Evolutionary conservation across 23 tunicate species (phyloP), one percentile per base, ranked within the genome.

Genomic region (Trididemnum clinides): DNA sequence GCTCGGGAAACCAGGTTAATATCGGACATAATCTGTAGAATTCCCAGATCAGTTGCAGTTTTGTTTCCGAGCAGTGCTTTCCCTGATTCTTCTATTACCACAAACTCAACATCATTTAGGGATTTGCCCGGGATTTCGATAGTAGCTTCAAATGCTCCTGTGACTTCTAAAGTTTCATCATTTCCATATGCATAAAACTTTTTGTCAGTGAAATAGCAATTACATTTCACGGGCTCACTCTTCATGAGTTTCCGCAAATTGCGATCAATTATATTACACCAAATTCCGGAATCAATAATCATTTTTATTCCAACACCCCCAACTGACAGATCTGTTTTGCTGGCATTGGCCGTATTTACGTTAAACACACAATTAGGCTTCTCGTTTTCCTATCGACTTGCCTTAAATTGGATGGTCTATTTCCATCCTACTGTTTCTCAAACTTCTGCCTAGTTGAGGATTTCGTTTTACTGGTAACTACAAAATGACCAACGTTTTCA

Each of bases 401-500:
- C 10, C 15, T 44, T 15, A 44, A 10, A 15, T 44, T 15, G 10
- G 54, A 44, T 44, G 15, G 10, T 44, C 54, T 44, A 7, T 44
- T 44, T 15, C 54, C 15, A 7, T 15, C 54, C 15, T 44, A 7
- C 15, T 44, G 10, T 7, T 10, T 15, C 54, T 7, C 15, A 7
- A 15, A 44, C 12, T 15, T 7, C 10, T 15, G 54, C 15, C 15
- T 44, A 7, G 12, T 44, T 15, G 10, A 15, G 10, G 15, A 10
- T 15, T 44, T 44, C 15, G 54, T 63, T 63, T 63, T 63, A 22
- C 70, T 10, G 70, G 21, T 10, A 10, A 15, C 21, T 10, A 22
- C 70, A n/a, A 63, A 63, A 25, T 63, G 70, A n/a, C 70, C 70
- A 21, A 63, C n/a, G 70, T 63, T 63, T 6, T 25, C 70, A n/a